Conservation (phyloP, 2,113 vertebrate species). For the Girardinichthys multiradiatus region DNA sequence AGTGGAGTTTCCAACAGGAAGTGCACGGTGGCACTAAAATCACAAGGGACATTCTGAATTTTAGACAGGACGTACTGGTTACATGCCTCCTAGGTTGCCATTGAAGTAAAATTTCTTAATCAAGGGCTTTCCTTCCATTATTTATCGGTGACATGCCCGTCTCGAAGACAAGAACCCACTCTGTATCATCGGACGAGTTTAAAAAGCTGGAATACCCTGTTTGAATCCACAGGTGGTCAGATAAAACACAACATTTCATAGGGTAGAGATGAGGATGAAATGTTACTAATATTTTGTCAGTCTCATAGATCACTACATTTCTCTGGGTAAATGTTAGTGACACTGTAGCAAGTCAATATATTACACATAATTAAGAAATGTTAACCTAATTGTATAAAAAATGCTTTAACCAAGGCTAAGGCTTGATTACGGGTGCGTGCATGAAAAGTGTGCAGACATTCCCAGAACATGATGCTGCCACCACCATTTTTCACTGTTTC, state of each 20-base stretch:
- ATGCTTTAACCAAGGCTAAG: background rate
- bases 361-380: background rate
- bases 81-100: background rate
- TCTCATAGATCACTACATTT: background rate
- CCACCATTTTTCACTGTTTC: too few species aligned
- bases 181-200: background rate
- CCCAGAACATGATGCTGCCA: too few species aligned
- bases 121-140: constrained; percentile 30
- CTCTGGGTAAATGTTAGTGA: background rate
- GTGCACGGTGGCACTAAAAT: constrained; percentile 21
- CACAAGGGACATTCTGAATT: constrained; percentile 44
- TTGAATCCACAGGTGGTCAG: background rate
- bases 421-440: too few species aligned
- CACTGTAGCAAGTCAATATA: background rate
- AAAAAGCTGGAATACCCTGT: background rate
- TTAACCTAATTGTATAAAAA: background rate
- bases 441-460: too few species aligned
- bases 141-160: background rate
- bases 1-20: constrained; percentile 69
- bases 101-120: constrained; percentile 26
- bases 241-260: background rate
- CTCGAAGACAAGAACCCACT: background rate
- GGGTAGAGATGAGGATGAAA: background rate
- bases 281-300: background rate
- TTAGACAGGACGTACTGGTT: constrained; percentile 29